These are phyloP conservation scores for Tolypeutes matacus DNA, from an alignment of 2,797 vertebrate genomes.

Conservation along the genomic window DNA sequence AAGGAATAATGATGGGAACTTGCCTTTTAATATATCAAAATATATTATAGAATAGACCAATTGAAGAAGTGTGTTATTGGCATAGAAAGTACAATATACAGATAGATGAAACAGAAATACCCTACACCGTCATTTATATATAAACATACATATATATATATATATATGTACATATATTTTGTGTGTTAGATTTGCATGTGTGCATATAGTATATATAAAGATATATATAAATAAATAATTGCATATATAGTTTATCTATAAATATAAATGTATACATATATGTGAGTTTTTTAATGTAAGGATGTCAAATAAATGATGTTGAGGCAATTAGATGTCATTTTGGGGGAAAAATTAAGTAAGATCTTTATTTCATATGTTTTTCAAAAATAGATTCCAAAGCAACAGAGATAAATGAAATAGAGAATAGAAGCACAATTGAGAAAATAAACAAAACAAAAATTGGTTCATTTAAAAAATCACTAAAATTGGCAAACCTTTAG, in stretches of 20 bases:
- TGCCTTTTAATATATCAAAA: conserved; percentile 22
- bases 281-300: neutral
- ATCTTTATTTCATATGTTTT: conserved; percentile 27
- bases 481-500: too few species aligned
- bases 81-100: neutral
- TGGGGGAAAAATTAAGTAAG: neutral
- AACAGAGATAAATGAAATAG: neutral
- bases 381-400: neutral
- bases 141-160: neutral
- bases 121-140: neutral
- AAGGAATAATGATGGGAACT: neutral
- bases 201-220: too few species aligned
- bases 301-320: conserved; percentile 10
- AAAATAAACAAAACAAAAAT: too few species aligned
- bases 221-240: neutral
- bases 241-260: neutral
- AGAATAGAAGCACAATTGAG: too few species aligned
- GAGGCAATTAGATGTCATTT: neutral
- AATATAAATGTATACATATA: neutral
- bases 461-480: too few species aligned
- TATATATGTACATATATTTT: too few species aligned
- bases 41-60: neutral
- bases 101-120: conserved; percentile 32
- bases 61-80: neutral
- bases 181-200: neutral